Evolutionary conservation across 2,888 invertebrate genomes (phyloP), one percentile per base, ranked within the genome.

Genomic region (Branchipolynoe longqiensis): DNA sequence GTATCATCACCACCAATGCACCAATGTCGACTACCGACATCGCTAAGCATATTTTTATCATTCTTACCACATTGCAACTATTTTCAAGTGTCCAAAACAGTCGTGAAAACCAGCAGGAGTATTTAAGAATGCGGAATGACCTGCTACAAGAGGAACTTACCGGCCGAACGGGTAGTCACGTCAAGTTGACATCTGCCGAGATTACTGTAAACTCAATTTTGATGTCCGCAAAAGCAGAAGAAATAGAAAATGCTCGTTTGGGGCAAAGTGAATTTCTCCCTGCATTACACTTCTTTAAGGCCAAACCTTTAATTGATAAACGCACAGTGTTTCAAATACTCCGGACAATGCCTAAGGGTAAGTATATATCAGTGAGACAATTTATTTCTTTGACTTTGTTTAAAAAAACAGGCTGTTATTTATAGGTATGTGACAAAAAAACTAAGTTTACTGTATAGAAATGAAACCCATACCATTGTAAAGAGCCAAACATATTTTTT

Each of bases 321-420:
- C 90, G 91, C 85, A 74, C 38, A 4, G 88, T 91, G 0, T 91
- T 91, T 85, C 86, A 90, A 83, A 85, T 91, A 33, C 88, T 91
- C 22, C 83, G 87, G 81, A 87, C 86, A 73, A 91, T 91, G 90
- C 91, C 91, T 0, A 91, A 91, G 90, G 91, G 91, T 91, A 69
- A 62, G 73, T 6, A 2, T 56, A 31, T 22, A 38, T 41, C 40
- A 12, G 41, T n/a, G n/a, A n/a, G n/a, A n/a, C n/a, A n/a, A n/a
- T n/a, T n/a, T n/a, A n/a, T n/a, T n/a, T n/a, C n/a, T n/a, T n/a
- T n/a, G n/a, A n/a, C n/a, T n/a, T n/a, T n/a, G n/a, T n/a, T n/a
- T n/a, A n/a, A n/a, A n/a, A n/a, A n/a, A n/a, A n/a, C n/a, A n/a
- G n/a, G n/a, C n/a, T n/a, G n/a, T n/a, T n/a, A n/a, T n/a, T n/a